phyloP scores from a whole-genome alignment of 2,113 vertebrate genomes.

The Elephantulus edwardii region DNA sequence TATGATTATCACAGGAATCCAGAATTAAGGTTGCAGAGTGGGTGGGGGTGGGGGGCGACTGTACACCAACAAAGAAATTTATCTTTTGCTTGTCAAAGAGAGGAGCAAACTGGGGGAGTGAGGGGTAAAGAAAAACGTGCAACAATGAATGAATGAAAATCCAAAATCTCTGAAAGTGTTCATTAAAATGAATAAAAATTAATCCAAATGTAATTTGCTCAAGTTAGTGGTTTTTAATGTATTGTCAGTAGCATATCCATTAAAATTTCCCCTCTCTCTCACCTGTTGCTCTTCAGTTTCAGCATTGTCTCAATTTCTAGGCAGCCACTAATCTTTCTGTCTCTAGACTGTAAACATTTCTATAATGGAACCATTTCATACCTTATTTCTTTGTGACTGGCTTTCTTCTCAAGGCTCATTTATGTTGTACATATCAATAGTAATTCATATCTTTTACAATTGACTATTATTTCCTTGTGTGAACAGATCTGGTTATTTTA shows the following conservation, averaged over 20 bases:
- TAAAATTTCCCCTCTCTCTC: neutral
- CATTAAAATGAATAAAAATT: too few species aligned
- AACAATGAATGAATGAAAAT: too few species aligned
- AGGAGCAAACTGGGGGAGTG: too few species aligned
- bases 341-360: neutral
- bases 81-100: too few species aligned
- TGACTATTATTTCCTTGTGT: accelerated
- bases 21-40: too few species aligned
- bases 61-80: too few species aligned
- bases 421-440: accelerated
- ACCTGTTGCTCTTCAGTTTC: neutral
- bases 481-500: accelerated
- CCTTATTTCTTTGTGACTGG: accelerated
- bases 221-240: neutral
- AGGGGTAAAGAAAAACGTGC: too few species aligned
- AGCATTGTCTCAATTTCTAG: too few species aligned
- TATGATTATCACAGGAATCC: too few species aligned
- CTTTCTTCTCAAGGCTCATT: neutral
- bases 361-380: accelerated
- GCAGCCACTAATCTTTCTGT: neutral
- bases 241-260: neutral
- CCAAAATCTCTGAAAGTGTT: too few species aligned
- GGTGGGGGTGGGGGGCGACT: too few species aligned
- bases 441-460: neutral
- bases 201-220: too few species aligned